A percentile compares a stretch with the other conserved stretches of the same genome.
These are phyloP conservation scores for Oreochromis grahami DNA, from an alignment of 2,797 vertebrate genomes.

Conservation along the genomic window DNA sequence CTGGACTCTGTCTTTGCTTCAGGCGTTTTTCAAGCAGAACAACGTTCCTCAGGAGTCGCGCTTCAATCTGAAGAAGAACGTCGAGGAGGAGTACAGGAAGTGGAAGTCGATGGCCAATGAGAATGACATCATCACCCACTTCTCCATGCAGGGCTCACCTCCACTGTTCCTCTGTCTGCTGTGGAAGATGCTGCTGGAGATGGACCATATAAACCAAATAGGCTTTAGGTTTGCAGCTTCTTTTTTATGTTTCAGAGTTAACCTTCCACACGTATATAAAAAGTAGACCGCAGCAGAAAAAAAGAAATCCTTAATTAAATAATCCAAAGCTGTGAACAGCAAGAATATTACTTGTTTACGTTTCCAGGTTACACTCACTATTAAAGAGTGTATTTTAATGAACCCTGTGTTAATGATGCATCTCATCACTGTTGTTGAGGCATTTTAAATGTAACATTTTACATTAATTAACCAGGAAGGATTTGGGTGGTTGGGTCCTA, in stretches of 20 bases:
- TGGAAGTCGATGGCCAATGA: slow-evolving; percentile 99
- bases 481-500: neutral
- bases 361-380: neutral
- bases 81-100: slow-evolving; percentile 97
- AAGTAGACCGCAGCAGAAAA: accelerated
- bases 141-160: slow-evolving; percentile 92
- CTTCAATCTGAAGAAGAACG: slow-evolving; percentile 98
- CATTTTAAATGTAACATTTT: neutral
- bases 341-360: neutral
- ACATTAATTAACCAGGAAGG: slow-evolving; percentile 1
- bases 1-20: neutral
- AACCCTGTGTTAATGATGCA: neutral
- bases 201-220: slow-evolving; percentile 97
- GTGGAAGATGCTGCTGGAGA: slow-evolving; percentile 99
- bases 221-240: slow-evolving; percentile 70
- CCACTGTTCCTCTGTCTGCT: slow-evolving; percentile 96
- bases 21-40: slow-evolving; percentile 99
- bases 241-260: neutral
- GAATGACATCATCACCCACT: slow-evolving; percentile 96
- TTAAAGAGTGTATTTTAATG: neutral
- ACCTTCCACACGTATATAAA: neutral
- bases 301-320: neutral
- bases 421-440: neutral
- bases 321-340: neutral
- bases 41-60: slow-evolving; percentile 98